phyloP scores from a whole-genome alignment of 2,888 invertebrate genomes.

The Caenorhabditis doughertyi region DNA sequence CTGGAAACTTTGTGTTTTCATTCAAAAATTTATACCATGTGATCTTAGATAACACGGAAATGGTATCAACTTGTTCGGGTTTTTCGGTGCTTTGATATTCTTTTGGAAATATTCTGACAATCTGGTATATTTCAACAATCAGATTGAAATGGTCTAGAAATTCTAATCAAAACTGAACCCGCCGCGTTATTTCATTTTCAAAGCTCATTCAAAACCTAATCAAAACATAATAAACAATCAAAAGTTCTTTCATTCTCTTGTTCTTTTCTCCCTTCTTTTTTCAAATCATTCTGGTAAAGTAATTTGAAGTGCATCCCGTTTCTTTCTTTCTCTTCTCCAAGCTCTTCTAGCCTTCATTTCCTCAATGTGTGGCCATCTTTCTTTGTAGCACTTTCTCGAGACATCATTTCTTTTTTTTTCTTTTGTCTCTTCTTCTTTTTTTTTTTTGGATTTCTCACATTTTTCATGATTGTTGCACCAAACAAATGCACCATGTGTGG shows the following conservation, averaged over 20 bases:
- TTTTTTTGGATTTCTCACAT: slow-evolving; percentile 25
- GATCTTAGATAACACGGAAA: too few species aligned
- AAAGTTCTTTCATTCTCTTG: slow-evolving; percentile 1
- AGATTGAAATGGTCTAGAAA: too few species aligned
- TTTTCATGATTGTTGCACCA: slow-evolving; percentile 38
- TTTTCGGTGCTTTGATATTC: too few species aligned
- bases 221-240: slow-evolving; percentile 7
- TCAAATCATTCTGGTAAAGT: not conserved
- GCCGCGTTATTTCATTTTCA: too few species aligned
- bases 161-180: too few species aligned
- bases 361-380: slow-evolving; percentile 30
- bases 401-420: slow-evolving; percentile 17
- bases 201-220: too few species aligned
- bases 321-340: not conserved
- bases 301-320: slow-evolving; percentile 15
- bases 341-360: slow-evolving; percentile 37
- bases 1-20: not conserved
- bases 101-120: too few species aligned
- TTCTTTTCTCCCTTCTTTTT: slow-evolving; percentile 1
- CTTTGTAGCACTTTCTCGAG: slow-evolving; percentile 18
- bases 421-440: slow-evolving; percentile 23
- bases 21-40: not conserved
- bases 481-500: slow-evolving; percentile 6
- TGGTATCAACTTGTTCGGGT: too few species aligned
- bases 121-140: too few species aligned